Percentiles rank a stretch among this genome's conserved stretches.
Evolutionary conservation across 2,888 invertebrate genomes (phyloP).

Genomic region (Steromphala cineraria): DNA sequence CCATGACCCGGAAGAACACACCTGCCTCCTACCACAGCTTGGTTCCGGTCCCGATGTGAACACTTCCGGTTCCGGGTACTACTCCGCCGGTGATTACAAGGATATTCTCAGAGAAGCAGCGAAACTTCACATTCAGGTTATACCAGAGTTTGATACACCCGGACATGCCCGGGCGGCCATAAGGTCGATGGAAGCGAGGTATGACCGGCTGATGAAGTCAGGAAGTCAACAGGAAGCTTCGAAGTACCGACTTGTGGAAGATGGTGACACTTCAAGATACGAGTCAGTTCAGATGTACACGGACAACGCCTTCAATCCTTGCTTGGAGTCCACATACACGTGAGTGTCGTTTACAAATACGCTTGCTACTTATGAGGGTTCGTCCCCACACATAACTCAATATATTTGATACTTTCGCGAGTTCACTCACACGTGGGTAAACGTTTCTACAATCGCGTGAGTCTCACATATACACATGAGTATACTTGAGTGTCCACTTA

Average conservation of each 20-base stretch:
- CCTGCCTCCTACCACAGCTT: conserved; percentile 57
- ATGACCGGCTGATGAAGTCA: not conserved
- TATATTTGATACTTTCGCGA: too few species aligned
- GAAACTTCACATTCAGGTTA: conserved; percentile 42
- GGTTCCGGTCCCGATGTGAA: conserved; percentile 57
- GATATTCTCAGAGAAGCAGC: conserved; percentile 42
- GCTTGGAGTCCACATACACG: conserved; percentile 33
- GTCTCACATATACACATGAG: too few species aligned
- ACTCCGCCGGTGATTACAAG: conserved; percentile 50
- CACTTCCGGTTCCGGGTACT: conserved; percentile 57
- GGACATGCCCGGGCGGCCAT: conserved; percentile 54
- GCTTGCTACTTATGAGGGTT: too few species aligned
- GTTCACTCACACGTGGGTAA: too few species aligned
- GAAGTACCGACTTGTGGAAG: not conserved
- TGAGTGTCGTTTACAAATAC: too few species aligned
- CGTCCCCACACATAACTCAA: too few species aligned
- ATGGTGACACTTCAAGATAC: conserved; percentile 32
- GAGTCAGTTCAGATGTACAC: conserved; percentile 36
- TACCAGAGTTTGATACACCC: conserved; percentile 57
- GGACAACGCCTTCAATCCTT: conserved; percentile 40
- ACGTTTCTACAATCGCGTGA: too few species aligned
- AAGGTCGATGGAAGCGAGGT: conserved; percentile 38
- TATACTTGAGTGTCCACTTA: too few species aligned
- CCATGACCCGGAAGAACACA: conserved; percentile 48
- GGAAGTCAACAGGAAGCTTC: not conserved